Evolutionary conservation across 2,113 vertebrate species (phyloP).

Genomic region (Melozone crissalis): DNA sequence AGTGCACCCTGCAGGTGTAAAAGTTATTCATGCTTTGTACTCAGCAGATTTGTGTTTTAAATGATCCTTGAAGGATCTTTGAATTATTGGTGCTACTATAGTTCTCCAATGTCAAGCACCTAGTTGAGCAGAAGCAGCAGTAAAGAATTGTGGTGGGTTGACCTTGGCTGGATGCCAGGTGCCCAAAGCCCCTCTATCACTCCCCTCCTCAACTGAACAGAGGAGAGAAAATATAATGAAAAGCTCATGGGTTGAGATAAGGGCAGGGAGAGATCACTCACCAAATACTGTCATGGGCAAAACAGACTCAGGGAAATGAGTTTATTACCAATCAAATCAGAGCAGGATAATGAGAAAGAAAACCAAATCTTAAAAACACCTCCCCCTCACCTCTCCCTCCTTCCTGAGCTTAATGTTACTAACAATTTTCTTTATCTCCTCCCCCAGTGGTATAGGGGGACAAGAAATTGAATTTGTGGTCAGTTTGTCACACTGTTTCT

Average conservation of each 20-base stretch:
- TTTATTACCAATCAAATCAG: background rate
- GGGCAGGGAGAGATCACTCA: background rate
- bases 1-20: background rate
- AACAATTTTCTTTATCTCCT: background rate
- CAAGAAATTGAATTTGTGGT: background rate
- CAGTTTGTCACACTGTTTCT: background rate
- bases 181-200: background rate
- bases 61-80: background rate
- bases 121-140: background rate
- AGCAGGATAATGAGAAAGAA: background rate
- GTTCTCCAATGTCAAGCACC: background rate
- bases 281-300: background rate
- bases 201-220: background rate
- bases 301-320: background rate
- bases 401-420: background rate
- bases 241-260: background rate
- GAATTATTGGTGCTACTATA: background rate
- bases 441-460: background rate
- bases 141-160: background rate
- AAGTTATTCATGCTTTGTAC: background rate
- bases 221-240: background rate
- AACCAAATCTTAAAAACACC: background rate
- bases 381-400: background rate
- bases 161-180: background rate
- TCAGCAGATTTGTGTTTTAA: slow-evolving; percentile 15